Evolutionary conservation across 2,797 vertebrate species (phyloP).

Genomic region (Scomberomorus guttatus): DNA sequence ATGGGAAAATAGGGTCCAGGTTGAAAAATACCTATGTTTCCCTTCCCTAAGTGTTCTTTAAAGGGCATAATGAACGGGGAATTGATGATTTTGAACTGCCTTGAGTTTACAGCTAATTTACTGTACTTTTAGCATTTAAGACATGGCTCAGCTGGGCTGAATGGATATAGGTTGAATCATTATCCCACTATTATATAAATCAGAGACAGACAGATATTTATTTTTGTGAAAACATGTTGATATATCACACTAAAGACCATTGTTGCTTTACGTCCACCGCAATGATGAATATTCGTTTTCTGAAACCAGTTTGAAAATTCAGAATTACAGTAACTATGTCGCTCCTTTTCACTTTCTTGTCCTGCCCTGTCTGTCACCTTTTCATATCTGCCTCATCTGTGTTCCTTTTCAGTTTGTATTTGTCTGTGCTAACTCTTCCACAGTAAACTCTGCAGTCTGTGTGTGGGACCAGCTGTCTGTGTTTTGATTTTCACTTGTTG

Average conservation of each 20-base stretch:
- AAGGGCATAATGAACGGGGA: too few relatives aligned
- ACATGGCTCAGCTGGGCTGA: neutral
- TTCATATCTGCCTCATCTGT: constrained; percentile 44
- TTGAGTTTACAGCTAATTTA: neutral
- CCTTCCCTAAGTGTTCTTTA: too few relatives aligned
- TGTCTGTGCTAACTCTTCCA: constrained; percentile 52
- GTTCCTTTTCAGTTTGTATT: constrained; percentile 22
- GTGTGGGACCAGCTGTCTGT: constrained; percentile 66
- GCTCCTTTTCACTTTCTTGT: neutral
- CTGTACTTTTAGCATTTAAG: neutral
- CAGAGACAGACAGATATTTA: neutral
- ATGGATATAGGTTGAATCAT: neutral
- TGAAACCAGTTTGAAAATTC: neutral
- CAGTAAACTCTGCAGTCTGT: constrained; percentile 17
- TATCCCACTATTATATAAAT: neutral
- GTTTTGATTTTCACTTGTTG: constrained; percentile 83
- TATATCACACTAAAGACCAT: neutral
- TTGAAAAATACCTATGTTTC: too few relatives aligned
- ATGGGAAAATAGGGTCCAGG: too few relatives aligned
- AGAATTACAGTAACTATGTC: neutral
- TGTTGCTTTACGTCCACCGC: neutral
- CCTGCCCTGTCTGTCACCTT: constrained; percentile 54
- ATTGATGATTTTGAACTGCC: too few relatives aligned
- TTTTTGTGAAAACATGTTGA: neutral
- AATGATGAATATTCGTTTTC: neutral